Percentiles rank a stretch among this genome's conserved stretches.
phyloP scores from a whole-genome alignment of 2,888 invertebrate species.

The Xanthia icteritia region DNA sequence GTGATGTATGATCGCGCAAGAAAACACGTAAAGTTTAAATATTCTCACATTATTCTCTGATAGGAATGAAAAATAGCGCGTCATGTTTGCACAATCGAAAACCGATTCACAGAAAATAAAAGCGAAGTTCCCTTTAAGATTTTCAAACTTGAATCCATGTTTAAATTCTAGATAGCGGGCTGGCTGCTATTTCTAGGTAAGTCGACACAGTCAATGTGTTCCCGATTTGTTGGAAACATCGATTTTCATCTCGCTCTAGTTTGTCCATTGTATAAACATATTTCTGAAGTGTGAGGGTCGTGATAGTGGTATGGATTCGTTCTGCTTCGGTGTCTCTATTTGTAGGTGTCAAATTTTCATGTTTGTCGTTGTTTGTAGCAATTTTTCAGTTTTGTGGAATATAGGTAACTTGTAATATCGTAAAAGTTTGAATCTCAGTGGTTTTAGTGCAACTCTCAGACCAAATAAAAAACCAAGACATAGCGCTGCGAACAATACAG shows the following conservation, averaged over 20 bases:
- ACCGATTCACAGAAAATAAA: slow-evolving; percentile 61
- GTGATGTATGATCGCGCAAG: slow-evolving; percentile 34
- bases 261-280: slow-evolving; percentile 62
- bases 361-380: not conserved
- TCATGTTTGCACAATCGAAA: slow-evolving; percentile 61
- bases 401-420: not conserved
- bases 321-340: slow-evolving; percentile 39
- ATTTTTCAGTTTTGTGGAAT: slow-evolving; percentile 6
- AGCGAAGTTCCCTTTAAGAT: slow-evolving; percentile 38
- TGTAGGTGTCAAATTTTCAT: slow-evolving; percentile 34
- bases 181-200: slow-evolving; percentile 62
- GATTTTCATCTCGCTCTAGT: slow-evolving; percentile 65
- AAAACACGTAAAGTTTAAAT: slow-evolving; percentile 50
- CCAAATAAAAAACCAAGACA: too few relatives aligned
- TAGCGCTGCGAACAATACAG: too few relatives aligned
- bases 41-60: slow-evolving; percentile 43
- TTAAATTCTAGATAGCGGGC: slow-evolving; percentile 61
- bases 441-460: not conserved
- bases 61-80: slow-evolving; percentile 49
- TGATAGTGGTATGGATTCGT: slow-evolving; percentile 47
- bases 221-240: slow-evolving; percentile 63
- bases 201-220: slow-evolving; percentile 61
- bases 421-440: not conserved
- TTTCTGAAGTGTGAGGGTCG: slow-evolving; percentile 54
- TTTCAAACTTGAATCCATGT: slow-evolving; percentile 54